Evolutionary conservation across 2,888 invertebrate species (phyloP), one percentile per base, ranked within the genome.

Genomic region (Dasysyrphus tricinctus): DNA sequence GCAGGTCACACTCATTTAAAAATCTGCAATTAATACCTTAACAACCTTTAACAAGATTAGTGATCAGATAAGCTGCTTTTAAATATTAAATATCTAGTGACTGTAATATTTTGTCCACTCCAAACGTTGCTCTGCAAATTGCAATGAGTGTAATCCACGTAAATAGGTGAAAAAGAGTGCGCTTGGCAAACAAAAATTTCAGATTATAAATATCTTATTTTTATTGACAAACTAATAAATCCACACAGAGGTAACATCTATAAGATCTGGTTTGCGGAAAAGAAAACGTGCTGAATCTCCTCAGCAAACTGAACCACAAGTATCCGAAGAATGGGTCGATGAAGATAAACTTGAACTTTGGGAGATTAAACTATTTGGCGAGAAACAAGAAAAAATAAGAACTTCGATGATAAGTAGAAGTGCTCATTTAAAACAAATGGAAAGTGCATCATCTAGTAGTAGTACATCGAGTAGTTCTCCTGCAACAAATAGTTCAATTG

Each of bases 291-390:
- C 98, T 0, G 98, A 99, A 93, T 97, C 98, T 5, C 98, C 98
- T 0, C 97, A 97, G 91, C 97, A 97, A 90, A 97, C 97, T 8
- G 98, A 98, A 91, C 98, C 99, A 0, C 97, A 98, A 93, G 97
- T 98, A 12, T 95, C 96, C 0, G 98, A 99, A 92, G 97, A 97
- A 90, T 99, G 99, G 99, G 96, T 98, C 0, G 98, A 98, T 89
- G 99, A 99, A 92, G 98, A 98, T 88, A 97, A 97, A 91, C 93
- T 99, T 57, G 98, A 99, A 91, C 93, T 99, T 49, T 99, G 98
- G 98, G 98, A 99, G 93, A 98, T 99, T 82, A 97, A 97, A 90
- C 96, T 97, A 90, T 98, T 97, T 91, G 97, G 97, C 29, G 98
- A 98, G 92, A 95, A 95, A 93, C 93, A 95, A 92, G 95, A 95